A percentile compares a stretch with the other conserved stretches of the same genome.
phyloP scores from a whole-genome alignment of 2,797 vertebrate species.

The Loris lydekkerianus region DNA sequence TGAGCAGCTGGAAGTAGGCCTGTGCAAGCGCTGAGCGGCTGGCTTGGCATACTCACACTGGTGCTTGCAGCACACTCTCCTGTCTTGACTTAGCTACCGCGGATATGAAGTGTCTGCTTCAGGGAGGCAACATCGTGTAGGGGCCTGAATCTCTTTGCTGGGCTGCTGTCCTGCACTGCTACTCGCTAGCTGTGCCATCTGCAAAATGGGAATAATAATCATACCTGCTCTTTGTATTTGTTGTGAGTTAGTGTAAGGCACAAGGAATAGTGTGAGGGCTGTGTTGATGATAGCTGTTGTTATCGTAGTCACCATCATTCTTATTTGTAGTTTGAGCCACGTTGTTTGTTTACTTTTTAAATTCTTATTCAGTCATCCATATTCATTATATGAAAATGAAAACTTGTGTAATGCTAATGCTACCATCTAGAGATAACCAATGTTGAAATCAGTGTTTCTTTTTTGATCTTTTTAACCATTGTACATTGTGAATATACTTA shows the following conservation, averaged over 20 bases:
- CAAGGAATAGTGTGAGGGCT: background rate
- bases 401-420: background rate
- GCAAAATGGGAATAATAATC: background rate
- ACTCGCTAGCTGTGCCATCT: background rate
- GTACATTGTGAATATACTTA: background rate
- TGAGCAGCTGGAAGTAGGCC: background rate
- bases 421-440: background rate
- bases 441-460: background rate
- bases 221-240: background rate
- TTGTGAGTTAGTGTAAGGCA: background rate
- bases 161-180: background rate
- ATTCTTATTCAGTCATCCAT: background rate
- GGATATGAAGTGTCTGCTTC: background rate
- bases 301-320: background rate
- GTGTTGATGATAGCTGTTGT: background rate
- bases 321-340: background rate
- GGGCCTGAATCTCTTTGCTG: background rate
- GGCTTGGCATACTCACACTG: background rate
- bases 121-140: fast-evolving
- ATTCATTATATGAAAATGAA: background rate
- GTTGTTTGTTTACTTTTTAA: background rate
- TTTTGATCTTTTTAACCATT: background rate
- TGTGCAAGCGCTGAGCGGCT: background rate
- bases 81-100: background rate
- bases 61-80: background rate